phyloP scores from a whole-genome alignment of 1,140 invertebrate species.

The Globodera ellingtonae region DNA sequence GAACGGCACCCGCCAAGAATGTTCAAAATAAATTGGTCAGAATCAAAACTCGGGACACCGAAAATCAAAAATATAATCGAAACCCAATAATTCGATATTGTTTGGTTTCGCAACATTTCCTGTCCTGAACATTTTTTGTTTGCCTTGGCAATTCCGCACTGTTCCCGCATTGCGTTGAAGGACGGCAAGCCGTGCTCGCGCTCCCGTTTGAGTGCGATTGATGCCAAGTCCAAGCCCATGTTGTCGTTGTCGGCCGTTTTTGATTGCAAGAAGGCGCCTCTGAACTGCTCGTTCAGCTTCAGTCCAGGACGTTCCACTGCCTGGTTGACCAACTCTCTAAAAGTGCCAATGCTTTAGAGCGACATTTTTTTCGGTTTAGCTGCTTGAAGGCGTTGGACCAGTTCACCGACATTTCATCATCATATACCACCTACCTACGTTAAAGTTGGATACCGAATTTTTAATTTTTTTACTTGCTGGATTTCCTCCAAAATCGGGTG shows the following conservation, averaged over 20 bases:
- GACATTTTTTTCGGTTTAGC: background rate
- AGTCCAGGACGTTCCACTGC: slow-evolving; percentile 43
- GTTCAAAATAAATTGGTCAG: background rate
- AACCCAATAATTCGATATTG: slow-evolving; percentile 6
- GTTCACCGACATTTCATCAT: no score
- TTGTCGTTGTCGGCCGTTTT: slow-evolving; percentile 10
- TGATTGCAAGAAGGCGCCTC: slow-evolving; percentile 44
- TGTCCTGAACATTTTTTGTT: background rate
- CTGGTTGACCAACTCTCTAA: slow-evolving; percentile 46
- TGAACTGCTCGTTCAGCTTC: slow-evolving; percentile 45
- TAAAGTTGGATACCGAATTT: no score
- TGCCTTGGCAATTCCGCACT: slow-evolving; percentile 46
- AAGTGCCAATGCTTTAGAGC: slow-evolving; percentile 10
- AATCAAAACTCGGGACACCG: background rate
- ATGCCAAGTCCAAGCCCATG: slow-evolving; percentile 46
- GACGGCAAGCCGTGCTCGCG: slow-evolving; percentile 49
- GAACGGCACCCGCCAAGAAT: no score
- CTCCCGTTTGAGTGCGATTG: slow-evolving; percentile 48
- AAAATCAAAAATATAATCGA: background rate
- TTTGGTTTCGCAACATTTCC: background rate
- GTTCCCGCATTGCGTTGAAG: slow-evolving; percentile 40
- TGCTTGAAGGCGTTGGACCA: no score
- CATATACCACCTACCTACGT: no score
- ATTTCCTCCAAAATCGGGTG: no score
- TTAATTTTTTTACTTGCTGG: no score